phyloP scores from a whole-genome alignment of 2,113 vertebrate species.

The Lathamus discolor region DNA sequence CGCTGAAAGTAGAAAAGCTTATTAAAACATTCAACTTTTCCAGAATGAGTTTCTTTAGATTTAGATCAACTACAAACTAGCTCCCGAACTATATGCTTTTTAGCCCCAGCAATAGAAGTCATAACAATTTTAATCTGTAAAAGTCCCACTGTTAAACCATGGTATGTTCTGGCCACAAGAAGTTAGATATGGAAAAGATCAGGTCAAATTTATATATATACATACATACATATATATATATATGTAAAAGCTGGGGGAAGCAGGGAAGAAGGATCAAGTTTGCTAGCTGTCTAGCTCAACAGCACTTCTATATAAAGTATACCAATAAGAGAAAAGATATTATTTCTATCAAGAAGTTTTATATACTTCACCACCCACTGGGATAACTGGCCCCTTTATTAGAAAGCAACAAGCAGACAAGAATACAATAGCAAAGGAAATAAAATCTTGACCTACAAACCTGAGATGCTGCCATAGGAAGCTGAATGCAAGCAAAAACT shows the following conservation, averaged over 20 bases:
- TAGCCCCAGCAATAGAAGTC: background rate
- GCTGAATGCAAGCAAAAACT: background rate
- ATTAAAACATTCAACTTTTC: background rate
- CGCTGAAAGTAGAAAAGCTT: background rate
- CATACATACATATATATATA: background rate
- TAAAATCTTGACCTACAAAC: background rate
- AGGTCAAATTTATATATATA: background rate
- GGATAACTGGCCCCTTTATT: background rate
- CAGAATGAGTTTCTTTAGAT: background rate
- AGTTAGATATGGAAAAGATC: background rate
- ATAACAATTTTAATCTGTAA: background rate
- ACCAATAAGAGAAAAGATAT: background rate
- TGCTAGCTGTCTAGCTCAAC: background rate
- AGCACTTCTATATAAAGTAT: background rate
- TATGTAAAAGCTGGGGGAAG: background rate
- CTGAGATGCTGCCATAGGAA: background rate
- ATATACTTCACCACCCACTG: background rate
- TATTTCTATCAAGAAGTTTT: background rate
- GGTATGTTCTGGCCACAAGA: background rate
- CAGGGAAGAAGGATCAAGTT: background rate
- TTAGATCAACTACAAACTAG: background rate
- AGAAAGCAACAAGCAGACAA: background rate
- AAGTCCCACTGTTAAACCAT: background rate
- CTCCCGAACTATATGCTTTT: background rate
- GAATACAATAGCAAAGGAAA: background rate